phyloP scores from a whole-genome alignment of 1,140 invertebrate genomes.

The Pogonognathellus flavescens region DNA sequence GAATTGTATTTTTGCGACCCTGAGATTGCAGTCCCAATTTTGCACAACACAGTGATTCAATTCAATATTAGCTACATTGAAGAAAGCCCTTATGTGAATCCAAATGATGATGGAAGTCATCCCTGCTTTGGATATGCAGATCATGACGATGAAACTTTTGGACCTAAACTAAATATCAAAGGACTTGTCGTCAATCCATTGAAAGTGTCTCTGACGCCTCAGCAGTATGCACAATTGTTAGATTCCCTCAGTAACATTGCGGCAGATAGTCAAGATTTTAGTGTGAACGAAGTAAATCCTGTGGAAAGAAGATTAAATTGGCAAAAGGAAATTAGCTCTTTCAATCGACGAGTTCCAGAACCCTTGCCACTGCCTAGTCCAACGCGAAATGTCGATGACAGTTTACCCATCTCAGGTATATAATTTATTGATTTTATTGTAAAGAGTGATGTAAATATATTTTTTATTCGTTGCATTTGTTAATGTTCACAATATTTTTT shows the following conservation, averaged over 20 bases:
- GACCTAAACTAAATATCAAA: slow-evolving; percentile 73
- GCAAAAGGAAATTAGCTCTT: slow-evolving; percentile 57
- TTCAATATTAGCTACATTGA: slow-evolving; percentile 71
- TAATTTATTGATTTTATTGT: background rate
- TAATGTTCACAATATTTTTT: background rate
- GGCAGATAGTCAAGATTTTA: slow-evolving; percentile 52
- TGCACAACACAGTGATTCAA: slow-evolving; percentile 86
- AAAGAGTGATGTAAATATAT: background rate
- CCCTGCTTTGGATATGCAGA: background rate
- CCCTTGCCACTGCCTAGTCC: slow-evolving; percentile 64
- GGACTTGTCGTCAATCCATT: slow-evolving; percentile 86
- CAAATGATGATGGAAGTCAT: slow-evolving; percentile 1
- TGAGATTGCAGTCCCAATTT: slow-evolving; percentile 78
- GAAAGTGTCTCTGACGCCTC: slow-evolving; percentile 85
- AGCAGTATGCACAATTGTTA: slow-evolving; percentile 90
- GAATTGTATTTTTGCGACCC: slow-evolving; percentile 78
- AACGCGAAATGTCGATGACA: slow-evolving; percentile 56
- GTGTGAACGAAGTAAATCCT: slow-evolving; percentile 39
- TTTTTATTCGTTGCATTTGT: background rate
- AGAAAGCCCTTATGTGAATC: slow-evolving; percentile 49
- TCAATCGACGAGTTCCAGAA: slow-evolving; percentile 17
- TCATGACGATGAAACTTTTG: background rate
- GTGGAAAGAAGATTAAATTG: slow-evolving; percentile 52
- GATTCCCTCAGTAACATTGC: slow-evolving; percentile 73
- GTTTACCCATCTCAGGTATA: slow-evolving; percentile 56